Percentiles rank a stretch among this genome's conserved stretches.
Evolutionary conservation across 2,888 invertebrate genomes (phyloP).

Genomic region (Hymenopus coronatus): DNA sequence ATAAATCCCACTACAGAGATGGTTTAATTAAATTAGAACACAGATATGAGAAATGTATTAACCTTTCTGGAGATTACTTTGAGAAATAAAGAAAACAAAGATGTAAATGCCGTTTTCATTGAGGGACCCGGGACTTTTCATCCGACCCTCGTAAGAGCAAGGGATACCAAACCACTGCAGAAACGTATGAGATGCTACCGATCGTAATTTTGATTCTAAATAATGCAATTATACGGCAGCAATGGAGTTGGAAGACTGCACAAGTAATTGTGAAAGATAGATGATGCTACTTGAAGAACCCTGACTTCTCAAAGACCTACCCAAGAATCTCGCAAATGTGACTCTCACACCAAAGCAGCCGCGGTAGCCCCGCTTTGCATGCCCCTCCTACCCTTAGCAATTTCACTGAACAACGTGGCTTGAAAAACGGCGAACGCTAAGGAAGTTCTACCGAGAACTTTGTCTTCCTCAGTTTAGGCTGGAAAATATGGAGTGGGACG

Average conservation of each 20-base stretch:
- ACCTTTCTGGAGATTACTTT: no score
- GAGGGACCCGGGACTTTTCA: no score
- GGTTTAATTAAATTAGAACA: no score
- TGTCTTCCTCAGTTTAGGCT: conserved; percentile 17
- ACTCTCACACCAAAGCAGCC: not conserved
- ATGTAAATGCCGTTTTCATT: no score
- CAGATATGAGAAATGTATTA: no score
- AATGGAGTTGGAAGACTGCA: not conserved
- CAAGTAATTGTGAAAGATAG: not conserved
- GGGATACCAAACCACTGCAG: not conserved
- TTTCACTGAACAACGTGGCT: not conserved
- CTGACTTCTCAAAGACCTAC: not conserved
- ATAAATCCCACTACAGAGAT: no score
- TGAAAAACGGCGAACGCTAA: not conserved
- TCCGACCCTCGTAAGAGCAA: no score
- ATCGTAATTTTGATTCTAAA: not conserved
- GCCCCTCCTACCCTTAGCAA: not conserved
- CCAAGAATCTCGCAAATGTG: not conserved
- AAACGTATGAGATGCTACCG: no score
- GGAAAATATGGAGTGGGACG: not conserved
- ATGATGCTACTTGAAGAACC: not conserved
- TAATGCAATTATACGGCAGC: not conserved
- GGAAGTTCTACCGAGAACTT: not conserved
- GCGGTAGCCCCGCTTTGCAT: not conserved
- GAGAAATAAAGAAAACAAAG: no score